Base-by-base conservation (phyloP, 1,140 invertebrate genomes). In the Drosophila athabasca region DNA sequence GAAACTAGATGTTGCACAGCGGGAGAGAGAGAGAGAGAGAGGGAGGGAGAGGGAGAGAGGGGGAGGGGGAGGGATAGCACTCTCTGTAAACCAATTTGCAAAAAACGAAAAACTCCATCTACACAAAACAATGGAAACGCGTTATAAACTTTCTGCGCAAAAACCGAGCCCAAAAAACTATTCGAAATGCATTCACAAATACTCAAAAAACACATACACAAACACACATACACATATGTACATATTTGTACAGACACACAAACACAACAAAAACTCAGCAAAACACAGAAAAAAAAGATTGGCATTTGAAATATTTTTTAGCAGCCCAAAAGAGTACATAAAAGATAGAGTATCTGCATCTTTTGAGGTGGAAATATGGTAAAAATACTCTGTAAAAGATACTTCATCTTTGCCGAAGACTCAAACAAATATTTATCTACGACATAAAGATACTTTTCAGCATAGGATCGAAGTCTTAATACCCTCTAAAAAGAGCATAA, bases 41-140 rank as follows among this genome's bases (percentile, higher is more conserved):
- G 31, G 1, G 9, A 13, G 35, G 0, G 4, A 13, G 11, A 1
- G 35, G 4, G 35, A 4, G 3, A 6, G 13, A 22, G 35, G 17
- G 17, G 17, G 17, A 1, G 1, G 17, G 6, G 26, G 6, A 2
- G 24, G 13, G n/a, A 3, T 2, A 11, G 41, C 41, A 4, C 17
- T 24, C 22, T 44, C 57, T 76, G 73, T 68, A 68, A 76, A 75
- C 73, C 71, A 76, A 76, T 76, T 76, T 76, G 71, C 62, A 57
- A 46, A 48, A 44, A 15, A 54, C 48, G 24, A 76, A 75, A 61
- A 68, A 46, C 49, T 1, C 11, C 35, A 13, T 39, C 35, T 11
- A 39, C 11, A 39, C 50, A 69, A 49, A 31, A 55, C 49, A 46
- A 39, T 15, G 17, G 11, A 69, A 70, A 70, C 58, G 35, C 68